Percentiles rank a stretch among this genome's conserved stretches.
phyloP scores from a whole-genome alignment of 2,888 invertebrate genomes.

The Leptopterna dolabrata region DNA sequence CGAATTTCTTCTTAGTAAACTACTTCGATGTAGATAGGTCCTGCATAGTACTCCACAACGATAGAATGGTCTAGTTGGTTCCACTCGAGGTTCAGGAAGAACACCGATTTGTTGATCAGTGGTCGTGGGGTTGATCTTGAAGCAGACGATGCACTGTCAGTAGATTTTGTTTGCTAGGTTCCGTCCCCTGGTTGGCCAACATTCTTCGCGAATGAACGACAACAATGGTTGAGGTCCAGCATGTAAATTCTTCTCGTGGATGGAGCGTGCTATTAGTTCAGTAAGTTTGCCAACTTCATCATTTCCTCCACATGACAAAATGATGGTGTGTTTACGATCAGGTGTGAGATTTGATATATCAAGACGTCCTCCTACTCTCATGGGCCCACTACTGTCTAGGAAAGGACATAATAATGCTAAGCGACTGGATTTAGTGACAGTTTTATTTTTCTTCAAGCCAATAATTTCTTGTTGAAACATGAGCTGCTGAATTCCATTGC shows the following conservation, averaged over 20 bases:
- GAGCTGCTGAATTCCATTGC: not conserved
- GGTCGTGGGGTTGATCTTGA: not conserved
- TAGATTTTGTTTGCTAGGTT: slow-evolving; percentile 58
- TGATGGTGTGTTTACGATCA: not conserved
- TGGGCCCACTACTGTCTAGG: not conserved
- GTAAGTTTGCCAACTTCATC: not conserved
- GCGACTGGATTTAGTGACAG: not conserved
- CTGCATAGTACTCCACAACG: slow-evolving; percentile 11
- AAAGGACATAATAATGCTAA: not conserved
- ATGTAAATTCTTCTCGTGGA: slow-evolving; percentile 56
- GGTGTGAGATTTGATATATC: not conserved
- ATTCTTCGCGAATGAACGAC: slow-evolving; percentile 57
- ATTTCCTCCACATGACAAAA: not conserved
- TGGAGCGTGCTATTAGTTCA: not conserved
- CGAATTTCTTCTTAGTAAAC: slow-evolving; percentile 52
- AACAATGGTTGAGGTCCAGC: slow-evolving; percentile 60
- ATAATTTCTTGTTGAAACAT: not conserved
- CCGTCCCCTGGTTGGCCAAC: slow-evolving; percentile 62
- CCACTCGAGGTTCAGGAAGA: slow-evolving; percentile 62
- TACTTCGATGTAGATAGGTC: not conserved
- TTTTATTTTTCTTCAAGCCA: not conserved
- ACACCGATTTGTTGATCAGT: slow-evolving; percentile 63
- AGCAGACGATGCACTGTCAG: slow-evolving; percentile 59
- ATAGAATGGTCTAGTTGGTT: slow-evolving; percentile 52
- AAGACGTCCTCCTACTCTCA: slow-evolving; percentile 28